Percentiles rank a stretch among this genome's conserved stretches.
phyloP scores from a whole-genome alignment of 1,140 invertebrate genomes.

The Drosophila bifasciata region DNA sequence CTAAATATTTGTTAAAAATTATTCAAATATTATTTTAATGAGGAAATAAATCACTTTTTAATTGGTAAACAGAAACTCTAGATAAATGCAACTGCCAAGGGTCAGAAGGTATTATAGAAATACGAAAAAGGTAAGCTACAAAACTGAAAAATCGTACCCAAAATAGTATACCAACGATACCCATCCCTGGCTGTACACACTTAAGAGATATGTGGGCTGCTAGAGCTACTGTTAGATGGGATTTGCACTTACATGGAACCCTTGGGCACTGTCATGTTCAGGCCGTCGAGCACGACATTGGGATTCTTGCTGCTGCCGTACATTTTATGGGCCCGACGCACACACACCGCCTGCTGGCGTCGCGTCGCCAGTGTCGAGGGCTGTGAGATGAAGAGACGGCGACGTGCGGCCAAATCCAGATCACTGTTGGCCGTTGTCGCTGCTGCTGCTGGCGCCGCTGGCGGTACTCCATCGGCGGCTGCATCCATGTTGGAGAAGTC shows the following conservation, averaged over 20 bases:
- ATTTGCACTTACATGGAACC: slow-evolving; percentile 93
- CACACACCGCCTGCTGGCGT: slow-evolving; percentile 91
- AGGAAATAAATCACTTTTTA: too few relatives aligned
- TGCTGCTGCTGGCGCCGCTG: slow-evolving; percentile 66
- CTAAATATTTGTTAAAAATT: too few relatives aligned
- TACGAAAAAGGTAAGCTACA: too few relatives aligned
- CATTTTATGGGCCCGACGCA: slow-evolving; percentile 92
- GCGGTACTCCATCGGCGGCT: slow-evolving; percentile 75
- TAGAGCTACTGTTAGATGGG: too few relatives aligned
- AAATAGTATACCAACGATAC: too few relatives aligned
- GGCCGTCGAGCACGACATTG: slow-evolving; percentile 92
- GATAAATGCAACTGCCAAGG: not conserved
- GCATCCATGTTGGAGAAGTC: slow-evolving; percentile 71
- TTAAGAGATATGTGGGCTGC: not conserved
- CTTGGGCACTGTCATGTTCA: slow-evolving; percentile 96
- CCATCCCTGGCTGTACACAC: not conserved
- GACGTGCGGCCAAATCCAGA: slow-evolving; percentile 76
- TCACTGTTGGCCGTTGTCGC: slow-evolving; percentile 59
- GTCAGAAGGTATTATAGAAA: too few relatives aligned
- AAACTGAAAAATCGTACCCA: too few relatives aligned
- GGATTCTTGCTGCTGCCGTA: slow-evolving; percentile 93
- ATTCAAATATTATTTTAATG: too few relatives aligned
- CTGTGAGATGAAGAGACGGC: slow-evolving; percentile 86
- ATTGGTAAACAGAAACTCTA: too few relatives aligned
- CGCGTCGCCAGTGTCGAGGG: slow-evolving; percentile 89